Conservation (phyloP, 2,113 vertebrate genomes). For the Eclectus roratus region DNA sequence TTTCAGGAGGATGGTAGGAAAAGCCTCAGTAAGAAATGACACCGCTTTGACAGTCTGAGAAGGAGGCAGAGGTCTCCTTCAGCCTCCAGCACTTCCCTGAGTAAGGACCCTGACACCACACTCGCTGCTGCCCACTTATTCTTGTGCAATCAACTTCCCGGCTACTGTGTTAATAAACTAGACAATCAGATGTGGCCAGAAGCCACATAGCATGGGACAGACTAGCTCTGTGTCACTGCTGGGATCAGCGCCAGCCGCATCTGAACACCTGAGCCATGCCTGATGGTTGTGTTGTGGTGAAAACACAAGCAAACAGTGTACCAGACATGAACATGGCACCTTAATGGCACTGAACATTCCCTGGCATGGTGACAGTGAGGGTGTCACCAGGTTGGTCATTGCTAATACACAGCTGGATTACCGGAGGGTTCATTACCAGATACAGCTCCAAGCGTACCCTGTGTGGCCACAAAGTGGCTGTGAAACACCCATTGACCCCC, state of each 20-base stretch:
- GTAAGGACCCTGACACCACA: background rate
- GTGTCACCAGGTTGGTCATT: background rate
- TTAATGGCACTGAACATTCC: background rate
- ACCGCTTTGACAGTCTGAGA: background rate
- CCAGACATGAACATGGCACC: background rate
- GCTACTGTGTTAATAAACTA: background rate
- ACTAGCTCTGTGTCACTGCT: background rate
- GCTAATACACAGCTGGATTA: background rate
- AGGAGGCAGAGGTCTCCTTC: background rate
- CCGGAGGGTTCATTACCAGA: background rate
- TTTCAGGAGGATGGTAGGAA: background rate
- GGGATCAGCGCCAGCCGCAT: fast-evolving
- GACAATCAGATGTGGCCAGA: background rate
- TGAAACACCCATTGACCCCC: background rate
- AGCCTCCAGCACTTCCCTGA: background rate
- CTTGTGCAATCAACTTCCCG: background rate
- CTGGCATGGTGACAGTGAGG: background rate
- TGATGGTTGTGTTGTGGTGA: background rate
- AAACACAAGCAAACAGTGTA: background rate
- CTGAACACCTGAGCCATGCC: fast-evolving
- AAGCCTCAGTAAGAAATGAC: background rate
- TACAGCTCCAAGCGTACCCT: background rate
- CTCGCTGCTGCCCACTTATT: background rate
- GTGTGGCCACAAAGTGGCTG: background rate
- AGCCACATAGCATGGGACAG: background rate